Percentiles rank a stretch among this genome's conserved stretches.
phyloP scores from a whole-genome alignment of 1,140 invertebrate species.

The Platorchestia sp. region DNA sequence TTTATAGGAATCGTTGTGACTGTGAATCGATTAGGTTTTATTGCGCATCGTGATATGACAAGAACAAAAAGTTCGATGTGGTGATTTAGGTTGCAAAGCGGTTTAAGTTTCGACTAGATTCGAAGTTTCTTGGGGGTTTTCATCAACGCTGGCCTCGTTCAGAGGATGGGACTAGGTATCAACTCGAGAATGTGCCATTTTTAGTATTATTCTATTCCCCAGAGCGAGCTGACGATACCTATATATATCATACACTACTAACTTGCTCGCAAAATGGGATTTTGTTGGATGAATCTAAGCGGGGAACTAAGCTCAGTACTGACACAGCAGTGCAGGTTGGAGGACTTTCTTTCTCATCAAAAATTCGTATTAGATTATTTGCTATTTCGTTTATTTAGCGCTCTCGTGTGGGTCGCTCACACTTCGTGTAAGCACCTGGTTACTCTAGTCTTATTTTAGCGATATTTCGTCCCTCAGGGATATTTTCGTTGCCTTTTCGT shows the following conservation, averaged over 20 bases:
- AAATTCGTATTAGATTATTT: not conserved
- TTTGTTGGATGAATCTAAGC: not conserved
- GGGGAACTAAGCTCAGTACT: not conserved
- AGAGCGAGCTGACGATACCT: not conserved
- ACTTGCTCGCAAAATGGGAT: not conserved
- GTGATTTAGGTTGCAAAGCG: not conserved
- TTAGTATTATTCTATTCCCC: too few relatives aligned
- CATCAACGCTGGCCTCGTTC: not conserved
- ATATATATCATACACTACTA: not conserved
- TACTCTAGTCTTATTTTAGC: not conserved
- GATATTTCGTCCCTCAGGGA: not conserved
- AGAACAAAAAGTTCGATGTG: not conserved
- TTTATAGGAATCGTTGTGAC: not conserved
- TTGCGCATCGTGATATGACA: not conserved
- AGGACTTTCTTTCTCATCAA: not conserved
- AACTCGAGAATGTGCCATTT: not conserved
- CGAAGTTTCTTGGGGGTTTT: not conserved
- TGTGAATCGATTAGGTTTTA: not conserved
- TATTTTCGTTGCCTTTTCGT: not conserved
- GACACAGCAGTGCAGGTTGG: not conserved
- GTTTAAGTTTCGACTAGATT: not conserved
- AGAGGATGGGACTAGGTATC: too few relatives aligned
- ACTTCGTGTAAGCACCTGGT: too few relatives aligned
- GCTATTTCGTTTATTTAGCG: not conserved
- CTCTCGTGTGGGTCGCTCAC: not conserved